Percentiles rank a stretch among this genome's conserved stretches.
Conservation (phyloP, 2,797 vertebrate species). For the Phalloptychus januarius region DNA sequence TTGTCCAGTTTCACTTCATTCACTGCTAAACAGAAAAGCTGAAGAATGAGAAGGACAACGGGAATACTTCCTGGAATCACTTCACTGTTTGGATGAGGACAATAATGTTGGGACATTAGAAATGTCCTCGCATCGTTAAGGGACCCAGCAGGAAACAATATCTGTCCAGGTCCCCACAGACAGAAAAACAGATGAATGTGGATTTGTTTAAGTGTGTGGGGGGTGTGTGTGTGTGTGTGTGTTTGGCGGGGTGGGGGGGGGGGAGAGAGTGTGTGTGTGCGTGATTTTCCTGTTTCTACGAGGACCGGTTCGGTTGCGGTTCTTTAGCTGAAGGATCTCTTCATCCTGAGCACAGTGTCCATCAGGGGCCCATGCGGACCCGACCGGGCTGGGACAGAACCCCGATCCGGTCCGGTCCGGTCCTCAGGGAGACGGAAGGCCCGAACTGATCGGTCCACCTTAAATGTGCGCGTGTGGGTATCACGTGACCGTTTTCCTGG, state of each 20-base stretch:
- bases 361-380: neutral
- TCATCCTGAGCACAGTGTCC: neutral
- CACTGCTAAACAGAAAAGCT: neutral
- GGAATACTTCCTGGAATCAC: neutral
- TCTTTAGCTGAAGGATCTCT: neutral
- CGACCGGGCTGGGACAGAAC: neutral
- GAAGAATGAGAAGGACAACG: neutral
- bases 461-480: conserved; percentile 4
- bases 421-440: neutral
- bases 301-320: neutral
- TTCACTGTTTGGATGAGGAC: neutral
- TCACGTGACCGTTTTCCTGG: conserved; percentile 41
- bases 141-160: too few relatives aligned
- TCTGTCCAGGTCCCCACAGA: neutral
- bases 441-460: conserved; percentile 21
- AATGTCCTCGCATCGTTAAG: too few relatives aligned
- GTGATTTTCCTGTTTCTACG: neutral
- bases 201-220: neutral
- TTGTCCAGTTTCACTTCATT: neutral
- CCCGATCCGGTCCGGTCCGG: neutral
- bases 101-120: too few relatives aligned
- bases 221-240: neutral
- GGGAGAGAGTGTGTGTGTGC: neutral
- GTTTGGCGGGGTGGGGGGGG: neutral
- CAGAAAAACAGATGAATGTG: neutral